phyloP scores from a whole-genome alignment of 2,113 vertebrate genomes.

The Tragelaphus buxtoni region DNA sequence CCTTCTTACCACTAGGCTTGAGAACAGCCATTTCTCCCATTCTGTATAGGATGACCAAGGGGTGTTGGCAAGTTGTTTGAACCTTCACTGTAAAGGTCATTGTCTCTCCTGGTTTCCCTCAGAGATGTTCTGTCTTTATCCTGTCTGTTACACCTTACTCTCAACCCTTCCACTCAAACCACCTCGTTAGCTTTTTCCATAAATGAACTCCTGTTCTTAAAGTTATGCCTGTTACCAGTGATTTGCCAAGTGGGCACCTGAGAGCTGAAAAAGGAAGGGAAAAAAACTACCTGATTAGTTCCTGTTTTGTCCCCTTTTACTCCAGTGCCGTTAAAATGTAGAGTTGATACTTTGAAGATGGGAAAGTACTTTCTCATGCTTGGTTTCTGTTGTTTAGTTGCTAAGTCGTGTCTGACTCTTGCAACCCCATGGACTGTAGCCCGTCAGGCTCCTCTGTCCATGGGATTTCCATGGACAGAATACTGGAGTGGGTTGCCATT shows the following conservation, averaged over 20 bases:
- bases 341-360: background rate
- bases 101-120: background rate
- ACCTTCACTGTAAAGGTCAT: background rate
- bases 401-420: background rate
- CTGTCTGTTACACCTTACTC: background rate
- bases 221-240: background rate
- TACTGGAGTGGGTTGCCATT: background rate
- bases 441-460: background rate
- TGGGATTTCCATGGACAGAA: background rate
- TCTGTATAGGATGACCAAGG: background rate
- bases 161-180: background rate
- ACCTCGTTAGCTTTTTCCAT: background rate
- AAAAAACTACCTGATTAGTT: background rate
- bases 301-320: background rate
- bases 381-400: constrained; percentile 12
- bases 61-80: background rate
- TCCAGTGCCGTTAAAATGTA: background rate
- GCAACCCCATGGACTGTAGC: background rate
- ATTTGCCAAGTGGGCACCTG: background rate
- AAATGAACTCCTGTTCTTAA: background rate
- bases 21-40: background rate
- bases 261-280: background rate
- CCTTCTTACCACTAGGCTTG: background rate
- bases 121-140: background rate
- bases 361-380: constrained; percentile 1